phyloP scores from a whole-genome alignment of 2,113 vertebrate genomes.

The Anguilla rostrata region DNA sequence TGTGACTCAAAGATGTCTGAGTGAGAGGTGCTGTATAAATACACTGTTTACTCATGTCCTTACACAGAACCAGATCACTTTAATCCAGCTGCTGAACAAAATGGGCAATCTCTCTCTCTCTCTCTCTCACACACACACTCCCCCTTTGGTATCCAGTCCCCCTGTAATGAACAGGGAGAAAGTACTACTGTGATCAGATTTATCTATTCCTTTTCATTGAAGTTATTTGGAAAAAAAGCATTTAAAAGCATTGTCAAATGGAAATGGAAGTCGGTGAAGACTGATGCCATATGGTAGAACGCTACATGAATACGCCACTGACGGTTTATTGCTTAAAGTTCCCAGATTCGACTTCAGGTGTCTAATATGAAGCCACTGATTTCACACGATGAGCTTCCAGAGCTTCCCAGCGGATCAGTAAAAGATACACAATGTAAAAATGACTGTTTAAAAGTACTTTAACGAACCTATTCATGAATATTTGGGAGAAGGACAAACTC shows the following conservation, averaged over 20 bases:
- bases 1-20: background rate
- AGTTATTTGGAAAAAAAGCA: background rate
- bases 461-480: background rate
- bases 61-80: background rate
- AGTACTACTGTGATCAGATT: slow-evolving; percentile 20
- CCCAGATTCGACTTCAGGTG: slow-evolving; percentile 7
- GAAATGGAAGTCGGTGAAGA: background rate
- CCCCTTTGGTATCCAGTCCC: slow-evolving; percentile 6
- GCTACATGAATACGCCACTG: slow-evolving; percentile 3
- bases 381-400: background rate
- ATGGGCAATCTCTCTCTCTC: background rate
- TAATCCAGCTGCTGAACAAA: background rate
- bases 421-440: slow-evolving; percentile 1
- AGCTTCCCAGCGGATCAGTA: background rate
- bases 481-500: background rate
- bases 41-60: background rate
- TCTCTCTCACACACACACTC: background rate
- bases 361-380: background rate
- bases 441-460: background rate
- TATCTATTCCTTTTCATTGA: background rate
- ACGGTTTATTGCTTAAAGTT: slow-evolving; percentile 31
- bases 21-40: background rate
- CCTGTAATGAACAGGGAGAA: slow-evolving; percentile 14
- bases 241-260: background rate
- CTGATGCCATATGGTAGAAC: slow-evolving; percentile 14